Evolutionary conservation across 2,888 invertebrate species (phyloP), one percentile per base, ranked within the genome.

Genomic region (Pristionchus mayeri): DNA sequence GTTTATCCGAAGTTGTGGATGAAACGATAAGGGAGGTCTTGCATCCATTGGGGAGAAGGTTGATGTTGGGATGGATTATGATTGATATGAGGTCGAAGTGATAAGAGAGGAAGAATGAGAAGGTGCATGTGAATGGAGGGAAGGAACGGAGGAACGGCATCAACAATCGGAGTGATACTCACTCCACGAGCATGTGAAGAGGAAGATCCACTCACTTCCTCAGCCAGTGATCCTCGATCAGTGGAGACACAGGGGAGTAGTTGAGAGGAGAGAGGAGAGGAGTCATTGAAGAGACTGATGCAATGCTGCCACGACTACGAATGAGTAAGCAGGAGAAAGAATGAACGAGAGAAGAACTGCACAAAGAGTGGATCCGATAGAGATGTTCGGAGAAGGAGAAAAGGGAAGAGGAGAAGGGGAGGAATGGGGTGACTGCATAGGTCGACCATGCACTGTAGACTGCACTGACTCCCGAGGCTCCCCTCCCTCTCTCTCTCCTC

Each of bases 61-160:
- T 67, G 67, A 37, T 67, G 21, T 37, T 37, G 37, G 37, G 34
- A 67, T 9, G 67, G 67, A 67, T 67, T 67, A 37, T 67, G 67
- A 67, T 67, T 67, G 67, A 37, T 67, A 67, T 67, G 34, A 18
- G 37, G 67, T 37, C 37, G 67, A 67, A 37, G 37, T 67, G 67
- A 67, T 67, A 67, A 37, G 67, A 30, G 63, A 34, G 21, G 67
- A 21, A 18, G 37, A n/a, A n/a, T n/a, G n/a, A n/a, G n/a, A n/a
- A n/a, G 67, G 67, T 37, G 37, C 67, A 67, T 67, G 67, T 67
- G 67, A 67, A 67, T 34, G 21, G 18, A 37, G 37, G 67, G 67
- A 67, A 37, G 67, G 67, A 37, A 60, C 57, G 67, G 67, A 37
- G 27, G 67, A 67, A 60, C 24, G 57, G 27, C 24, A 37, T 37